Evolutionary conservation across 2,888 invertebrate species (phyloP).

Genomic region (Onthophagus sagittarius): DNA sequence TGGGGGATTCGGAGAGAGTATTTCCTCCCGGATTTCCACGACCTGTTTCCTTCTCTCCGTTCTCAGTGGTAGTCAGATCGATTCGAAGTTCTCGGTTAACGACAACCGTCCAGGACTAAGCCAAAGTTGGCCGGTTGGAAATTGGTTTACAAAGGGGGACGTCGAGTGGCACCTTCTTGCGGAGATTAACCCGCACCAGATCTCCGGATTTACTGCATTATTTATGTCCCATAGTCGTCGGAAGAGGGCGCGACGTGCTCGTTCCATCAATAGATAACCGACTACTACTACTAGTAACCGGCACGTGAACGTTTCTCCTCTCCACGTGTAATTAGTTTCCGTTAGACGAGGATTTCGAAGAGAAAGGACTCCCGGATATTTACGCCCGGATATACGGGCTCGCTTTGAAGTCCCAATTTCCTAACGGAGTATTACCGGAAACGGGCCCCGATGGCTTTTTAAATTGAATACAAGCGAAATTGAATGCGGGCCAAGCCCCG

Average conservation of each 20-base stretch:
- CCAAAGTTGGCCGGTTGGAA: slow-evolving; percentile 11
- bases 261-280: slow-evolving; percentile 13
- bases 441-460: not conserved
- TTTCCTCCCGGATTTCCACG: not conserved
- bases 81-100: slow-evolving; percentile 4
- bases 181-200: slow-evolving; percentile 15
- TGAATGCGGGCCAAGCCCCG: not conserved
- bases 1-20: not conserved
- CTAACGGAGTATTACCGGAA: not conserved
- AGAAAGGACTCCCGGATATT: not conserved
- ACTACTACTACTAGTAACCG: not conserved
- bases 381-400: not conserved
- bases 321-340: slow-evolving; percentile 21
- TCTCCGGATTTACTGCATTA: slow-evolving; percentile 16
- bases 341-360: not conserved
- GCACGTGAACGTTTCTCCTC: slow-evolving; percentile 15
- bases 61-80: not conserved
- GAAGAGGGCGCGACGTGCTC: not conserved
- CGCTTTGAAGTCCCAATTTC: not conserved
- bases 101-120: not conserved
- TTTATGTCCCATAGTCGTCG: slow-evolving; percentile 12
- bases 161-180: slow-evolving; percentile 7
- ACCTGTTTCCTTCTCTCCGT: not conserved
- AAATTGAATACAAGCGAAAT: not conserved
- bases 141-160: slow-evolving; percentile 16